Conservation (phyloP, 2,888 invertebrate genomes). For the Thereva nobilitata region DNA sequence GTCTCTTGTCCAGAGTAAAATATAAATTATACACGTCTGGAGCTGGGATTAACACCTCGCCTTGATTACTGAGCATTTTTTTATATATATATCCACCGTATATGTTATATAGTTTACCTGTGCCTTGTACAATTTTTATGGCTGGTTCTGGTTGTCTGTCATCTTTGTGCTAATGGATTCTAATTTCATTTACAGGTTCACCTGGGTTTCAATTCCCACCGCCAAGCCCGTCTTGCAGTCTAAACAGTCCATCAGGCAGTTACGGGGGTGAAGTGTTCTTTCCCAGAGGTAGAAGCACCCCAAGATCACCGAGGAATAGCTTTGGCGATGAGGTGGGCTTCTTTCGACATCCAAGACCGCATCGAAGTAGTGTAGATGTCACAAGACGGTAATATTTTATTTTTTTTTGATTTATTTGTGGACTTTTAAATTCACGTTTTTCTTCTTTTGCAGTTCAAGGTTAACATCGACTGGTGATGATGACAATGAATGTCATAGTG, state of each 20-base stretch:
- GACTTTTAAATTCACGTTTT: neutral
- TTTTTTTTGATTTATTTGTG: neutral
- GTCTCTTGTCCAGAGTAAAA: neutral
- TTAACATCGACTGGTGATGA: constrained; percentile 58
- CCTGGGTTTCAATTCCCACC: constrained; percentile 57
- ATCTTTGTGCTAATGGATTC: constrained; percentile 16
- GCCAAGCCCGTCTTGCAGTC: constrained; percentile 56
- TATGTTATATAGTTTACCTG: constrained; percentile 10
- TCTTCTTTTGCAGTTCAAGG: constrained; percentile 50
- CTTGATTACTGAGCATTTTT: neutral
- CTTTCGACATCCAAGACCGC: constrained; percentile 45
- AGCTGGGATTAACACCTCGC: constrained; percentile 34
- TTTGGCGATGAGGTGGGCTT: constrained; percentile 53
- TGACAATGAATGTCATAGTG: constrained; percentile 57
- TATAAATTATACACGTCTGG: constrained; percentile 37
- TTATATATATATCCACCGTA: no score
- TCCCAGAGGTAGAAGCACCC: constrained; percentile 52
- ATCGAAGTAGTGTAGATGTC: constrained; percentile 45
- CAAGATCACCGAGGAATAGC: constrained; percentile 54
- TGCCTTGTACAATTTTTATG: neutral
- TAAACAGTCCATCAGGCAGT: constrained; percentile 49
- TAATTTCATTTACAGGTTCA: constrained; percentile 49
- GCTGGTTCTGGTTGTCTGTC: neutral
- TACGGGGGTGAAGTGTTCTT: constrained; percentile 56
- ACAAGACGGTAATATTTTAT: constrained; percentile 53